phyloP scores from a whole-genome alignment of 2,113 vertebrate genomes.

The Oceanodroma tethys region DNA sequence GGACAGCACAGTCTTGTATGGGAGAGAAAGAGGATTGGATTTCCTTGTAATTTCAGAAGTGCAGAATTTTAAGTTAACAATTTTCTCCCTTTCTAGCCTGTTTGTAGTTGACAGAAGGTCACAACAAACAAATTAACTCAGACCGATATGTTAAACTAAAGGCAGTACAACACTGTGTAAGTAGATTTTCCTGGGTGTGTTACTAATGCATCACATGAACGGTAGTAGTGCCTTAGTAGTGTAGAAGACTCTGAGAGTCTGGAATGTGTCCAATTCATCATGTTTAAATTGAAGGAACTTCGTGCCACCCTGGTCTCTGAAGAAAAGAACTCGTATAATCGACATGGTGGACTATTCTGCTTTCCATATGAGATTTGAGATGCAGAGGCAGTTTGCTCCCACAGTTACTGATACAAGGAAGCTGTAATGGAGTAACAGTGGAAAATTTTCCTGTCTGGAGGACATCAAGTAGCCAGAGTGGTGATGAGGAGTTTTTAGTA shows the following conservation, averaged over 20 bases:
- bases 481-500: not conserved
- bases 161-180: not conserved
- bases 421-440: not conserved
- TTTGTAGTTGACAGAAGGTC: not conserved
- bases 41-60: not conserved
- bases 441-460: not conserved
- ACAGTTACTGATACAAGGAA: not conserved
- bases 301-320: not conserved
- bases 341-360: not conserved
- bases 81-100: not conserved
- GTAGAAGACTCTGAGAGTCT: not conserved
- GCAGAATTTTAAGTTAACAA: not conserved
- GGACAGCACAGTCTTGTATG: not conserved
- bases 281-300: not conserved
- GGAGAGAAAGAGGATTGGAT: not conserved
- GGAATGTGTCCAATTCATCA: not conserved
- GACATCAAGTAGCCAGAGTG: not conserved
- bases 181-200: not conserved
- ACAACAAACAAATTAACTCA: not conserved
- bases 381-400: not conserved
- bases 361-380: not conserved
- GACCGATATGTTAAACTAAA: not conserved
- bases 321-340: not conserved
- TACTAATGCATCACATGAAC: not conserved
- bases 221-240: too few species aligned